Evolutionary conservation across 2,797 vertebrate genomes (phyloP).

Genomic region (Monodelphis domestica): DNA sequence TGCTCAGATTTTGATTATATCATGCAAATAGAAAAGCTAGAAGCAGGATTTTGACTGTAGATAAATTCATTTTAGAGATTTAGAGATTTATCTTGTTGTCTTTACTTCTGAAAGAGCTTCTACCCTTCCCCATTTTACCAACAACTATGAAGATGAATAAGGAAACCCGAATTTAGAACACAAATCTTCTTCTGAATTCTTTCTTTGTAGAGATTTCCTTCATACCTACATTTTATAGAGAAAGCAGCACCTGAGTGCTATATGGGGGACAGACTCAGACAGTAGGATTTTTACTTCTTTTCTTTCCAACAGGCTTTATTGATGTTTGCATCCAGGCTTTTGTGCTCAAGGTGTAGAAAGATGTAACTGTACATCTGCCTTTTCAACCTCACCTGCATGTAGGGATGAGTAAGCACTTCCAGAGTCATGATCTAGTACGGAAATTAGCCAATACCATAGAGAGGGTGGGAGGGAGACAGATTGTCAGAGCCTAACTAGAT

Average conservation of each 20-base stretch:
- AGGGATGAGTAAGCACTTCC: neutral
- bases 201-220: neutral
- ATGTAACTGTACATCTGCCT: neutral
- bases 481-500: neutral
- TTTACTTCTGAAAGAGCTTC: neutral
- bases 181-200: neutral
- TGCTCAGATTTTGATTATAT: neutral
- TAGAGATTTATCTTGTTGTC: neutral
- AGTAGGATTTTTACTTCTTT: constrained; percentile 11
- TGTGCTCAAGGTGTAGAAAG: neutral
- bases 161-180: neutral
- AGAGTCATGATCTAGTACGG: neutral
- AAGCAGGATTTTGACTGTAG: neutral
- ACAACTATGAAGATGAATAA: neutral
- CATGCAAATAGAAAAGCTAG: neutral
- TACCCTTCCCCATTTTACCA: neutral
- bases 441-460: constrained; percentile 1
- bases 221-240: neutral
- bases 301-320: neutral
- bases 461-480: neutral
- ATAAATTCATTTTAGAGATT: neutral
- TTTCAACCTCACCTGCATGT: neutral
- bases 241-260: neutral
- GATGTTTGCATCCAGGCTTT: neutral
- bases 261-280: neutral